Evolutionary conservation across 2,888 invertebrate species (phyloP), one percentile per base, ranked within the genome.

Genomic region (Philopedon plagiatum): DNA sequence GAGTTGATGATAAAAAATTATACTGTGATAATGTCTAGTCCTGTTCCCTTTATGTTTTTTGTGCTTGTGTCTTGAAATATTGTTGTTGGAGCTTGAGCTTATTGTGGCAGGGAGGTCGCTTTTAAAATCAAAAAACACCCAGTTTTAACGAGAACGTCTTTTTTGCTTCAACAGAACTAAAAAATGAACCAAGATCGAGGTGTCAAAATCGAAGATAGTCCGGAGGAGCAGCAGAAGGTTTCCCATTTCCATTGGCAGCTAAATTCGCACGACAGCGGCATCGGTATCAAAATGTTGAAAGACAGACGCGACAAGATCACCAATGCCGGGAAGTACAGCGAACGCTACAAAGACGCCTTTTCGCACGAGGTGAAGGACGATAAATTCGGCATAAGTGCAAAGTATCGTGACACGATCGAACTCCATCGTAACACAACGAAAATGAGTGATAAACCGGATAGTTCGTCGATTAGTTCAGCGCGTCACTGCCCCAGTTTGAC

Each of bases 251-350:
- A 57, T 37, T 77, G 77, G 76, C 72, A 65, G 41, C 32, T 62
- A 29, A 75, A 77, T 15, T 76, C 76, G 29, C 75, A 80, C 76
- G 80, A 81, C 46, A 78, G 77, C 54, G 84, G 83, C 18, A 67
- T 83, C 54, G 84, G 83, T 15, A 67, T 83, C 62, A 79, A 77
- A 57, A 80, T 82, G 71, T 72, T 85, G 66, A 83, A 81, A 76
- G 79, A 81, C 41, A 77, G 81, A 51, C 78, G 85, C 32, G 82
- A 83, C n/a, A 80, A 80, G 72, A 83, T 84, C 29, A 81, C 81
- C 3, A 81, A 82, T 75, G 83, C 78, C 37, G 84, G 85, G 0
- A 84, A 83, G 75, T 85, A 85, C 78, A 82, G 82, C 73, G 85
- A 85, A 67, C 81, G 85, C 21, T 84, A 84, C 75, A 83, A 82